Evolutionary conservation across 2,888 invertebrate genomes (phyloP).

Genomic region (Teleiodes luculella): DNA sequence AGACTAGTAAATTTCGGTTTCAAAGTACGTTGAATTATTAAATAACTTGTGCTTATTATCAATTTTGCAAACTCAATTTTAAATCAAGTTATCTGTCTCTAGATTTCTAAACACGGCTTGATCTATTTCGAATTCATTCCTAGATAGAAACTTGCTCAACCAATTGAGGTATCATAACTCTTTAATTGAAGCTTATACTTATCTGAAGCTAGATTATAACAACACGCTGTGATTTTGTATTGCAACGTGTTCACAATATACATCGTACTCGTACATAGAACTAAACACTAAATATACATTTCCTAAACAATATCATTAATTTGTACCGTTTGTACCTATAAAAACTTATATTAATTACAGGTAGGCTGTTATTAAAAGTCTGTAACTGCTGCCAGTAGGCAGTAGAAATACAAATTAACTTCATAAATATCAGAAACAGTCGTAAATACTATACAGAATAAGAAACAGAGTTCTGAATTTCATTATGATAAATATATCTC

Average conservation of each 20-base stretch:
- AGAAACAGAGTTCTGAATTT: no score
- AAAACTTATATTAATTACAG: slow-evolving; percentile 57
- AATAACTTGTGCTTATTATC: background rate
- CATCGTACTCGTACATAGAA: no score
- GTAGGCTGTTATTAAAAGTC: slow-evolving; percentile 50
- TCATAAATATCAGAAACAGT: background rate
- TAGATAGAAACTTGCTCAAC: no score
- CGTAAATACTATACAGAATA: background rate
- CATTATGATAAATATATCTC: no score
- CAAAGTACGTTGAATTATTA: background rate
- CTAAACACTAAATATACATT: no score
- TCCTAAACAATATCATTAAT: no score
- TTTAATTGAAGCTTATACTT: no score
- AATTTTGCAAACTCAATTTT: background rate
- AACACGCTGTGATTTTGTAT: no score
- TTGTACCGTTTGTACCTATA: background rate
- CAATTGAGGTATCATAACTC: no score
- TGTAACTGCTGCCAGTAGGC: slow-evolving; percentile 52
- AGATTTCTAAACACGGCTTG: background rate
- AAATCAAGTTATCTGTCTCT: background rate
- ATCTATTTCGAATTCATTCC: background rate
- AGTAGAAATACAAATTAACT: slow-evolving; percentile 42
- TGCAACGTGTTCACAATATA: no score
- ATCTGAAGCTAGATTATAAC: no score
- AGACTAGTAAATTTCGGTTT: background rate